phyloP scores from a whole-genome alignment of 2,888 invertebrate genomes.

The Microchrysa polita region DNA sequence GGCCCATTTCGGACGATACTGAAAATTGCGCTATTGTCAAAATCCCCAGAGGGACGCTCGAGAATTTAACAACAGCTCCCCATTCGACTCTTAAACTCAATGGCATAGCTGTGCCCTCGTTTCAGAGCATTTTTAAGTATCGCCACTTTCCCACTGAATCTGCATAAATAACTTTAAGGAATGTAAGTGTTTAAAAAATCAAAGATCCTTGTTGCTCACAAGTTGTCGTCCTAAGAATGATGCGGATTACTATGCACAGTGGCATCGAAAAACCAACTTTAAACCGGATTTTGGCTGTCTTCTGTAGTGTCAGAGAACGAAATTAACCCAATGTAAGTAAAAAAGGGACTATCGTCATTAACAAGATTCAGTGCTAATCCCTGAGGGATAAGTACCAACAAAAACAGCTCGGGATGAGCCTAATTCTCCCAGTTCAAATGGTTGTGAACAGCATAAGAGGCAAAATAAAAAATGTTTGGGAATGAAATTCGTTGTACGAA shows the following conservation, averaged over 20 bases:
- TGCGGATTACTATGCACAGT: neutral
- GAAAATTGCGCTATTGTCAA: slow-evolving; percentile 46
- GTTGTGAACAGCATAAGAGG: slow-evolving; percentile 20
- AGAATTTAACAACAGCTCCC: slow-evolving; percentile 47
- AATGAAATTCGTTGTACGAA: slow-evolving; percentile 16
- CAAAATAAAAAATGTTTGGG: slow-evolving; percentile 31
- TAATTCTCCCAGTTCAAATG: slow-evolving; percentile 17
- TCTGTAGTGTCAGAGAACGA: slow-evolving; percentile 44
- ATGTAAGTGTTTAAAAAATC: slow-evolving; percentile 46
- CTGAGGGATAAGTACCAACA: slow-evolving; percentile 50
- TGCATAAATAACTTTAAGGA: slow-evolving; percentile 47
- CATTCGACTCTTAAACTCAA: slow-evolving; percentile 43
- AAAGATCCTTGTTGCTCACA: slow-evolving; percentile 47
- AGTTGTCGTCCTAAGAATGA: neutral
- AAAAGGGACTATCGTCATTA: slow-evolving; percentile 51
- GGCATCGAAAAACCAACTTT: neutral
- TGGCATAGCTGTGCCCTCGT: slow-evolving; percentile 37
- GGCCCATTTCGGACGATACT: slow-evolving; percentile 45
- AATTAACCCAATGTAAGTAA: slow-evolving; percentile 50
- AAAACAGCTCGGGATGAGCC: slow-evolving; percentile 46
- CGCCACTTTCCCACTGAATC: neutral
- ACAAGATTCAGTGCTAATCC: slow-evolving; percentile 52
- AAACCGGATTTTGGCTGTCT: neutral
- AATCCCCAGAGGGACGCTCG: slow-evolving; percentile 44
- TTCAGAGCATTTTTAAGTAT: slow-evolving; percentile 41